Evolutionary conservation across 2,113 vertebrate species (phyloP), one percentile per base, ranked within the genome.

Genomic region (Catharus bicknelli): DNA sequence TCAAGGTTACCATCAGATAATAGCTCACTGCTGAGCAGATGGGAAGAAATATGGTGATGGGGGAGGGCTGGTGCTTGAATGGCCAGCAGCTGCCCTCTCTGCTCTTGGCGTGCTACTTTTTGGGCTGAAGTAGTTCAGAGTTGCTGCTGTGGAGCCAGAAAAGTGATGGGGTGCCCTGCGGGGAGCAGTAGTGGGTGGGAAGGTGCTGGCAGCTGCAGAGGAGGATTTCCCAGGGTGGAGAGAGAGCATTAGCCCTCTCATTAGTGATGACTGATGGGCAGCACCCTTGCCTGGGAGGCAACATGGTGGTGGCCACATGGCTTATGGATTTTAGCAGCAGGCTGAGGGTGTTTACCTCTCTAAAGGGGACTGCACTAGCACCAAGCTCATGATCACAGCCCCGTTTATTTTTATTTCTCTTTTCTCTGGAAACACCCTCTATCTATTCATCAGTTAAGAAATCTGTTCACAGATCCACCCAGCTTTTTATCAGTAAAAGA

Each of bases 21-120:
- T 42, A 90, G 59, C 88, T 63, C 3, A 5, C 75, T 85, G 75
- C 85, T 1, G 26, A 96, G 91, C 94, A 95, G 94, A 92, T 95
- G 94, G 90, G 82, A 94, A 92, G 79, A 96, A 96, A 93, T 91
- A 94, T 75, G 82, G 85, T 77, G 82, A 77, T 36, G 79, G 82
- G 91, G 93, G 76, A 95, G 86, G 86, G 90, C 63, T 82, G 57
- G 32, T 7, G 4, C 73, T 53, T 58, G 55, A 94, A 62, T 2
- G 1, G 68, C 51, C 61, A 92, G 79, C 66, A 95, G 78, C 79
- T 91, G 79, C 16, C 13, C 61, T 80, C 91, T 50, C 70, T 0
- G 1, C n/a, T 64, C 83, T 47, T 9, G 0, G 18, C 0, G 0
- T 67, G 82, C 87, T 83, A 80, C 82, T 61, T 91, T 90, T 67